Base-by-base conservation (phyloP, 37 sponge, comb jelly and placozoan genomes). In the Cliona cf. orientalis region DNA sequence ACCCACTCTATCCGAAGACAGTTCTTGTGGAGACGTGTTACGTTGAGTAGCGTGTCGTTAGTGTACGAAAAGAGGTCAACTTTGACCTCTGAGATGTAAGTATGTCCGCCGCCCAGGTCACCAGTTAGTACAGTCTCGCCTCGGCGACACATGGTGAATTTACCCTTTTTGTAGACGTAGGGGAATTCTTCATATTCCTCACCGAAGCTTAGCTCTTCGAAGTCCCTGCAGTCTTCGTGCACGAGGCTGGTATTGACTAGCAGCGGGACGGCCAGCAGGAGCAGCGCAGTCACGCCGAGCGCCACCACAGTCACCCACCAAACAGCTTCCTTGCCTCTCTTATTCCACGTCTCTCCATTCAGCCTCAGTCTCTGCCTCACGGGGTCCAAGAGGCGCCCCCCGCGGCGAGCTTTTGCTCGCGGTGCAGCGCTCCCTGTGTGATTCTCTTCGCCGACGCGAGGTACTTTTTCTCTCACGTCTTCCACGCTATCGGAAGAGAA, bases 1-100 rank as follows among this genome's bases (percentile, higher is more conserved):
- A 1, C 43, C 91, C 91, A 91, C 39, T 78, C 45, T 9, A 91
- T 44, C 32, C 35, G 45, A 21, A 91, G 61, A 29, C 91, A 91
- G 67, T 69, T 77, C 17, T 63, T 23, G 26, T 68, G 69, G 14
- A 66, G 26, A n/a, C 73, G 7, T 1, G 90, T 74, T 34, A 73
- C 55, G 26, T 78, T 72, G n/a, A 78, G 67, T 26, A 37, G 25
- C 29, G 84, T 62, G 46, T 74, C 33, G n/a, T 21, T 42, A 40
- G 42, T 39, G 46, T 75, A 58, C 3, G 22, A 43, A 42, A 58
- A 80, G 32, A 68, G 29, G 28, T 80, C 44, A 5, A 78, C 72
- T 34, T 58, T 69, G 0, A 56, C 60, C 72, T 86, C 86, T 22
- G 6, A 25, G 1, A 72, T 34, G 9, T 3, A 42, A 3, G 17